These are phyloP conservation scores for Parambassis ranga DNA, from an alignment of 2,797 vertebrate genomes.

Conservation along the genomic window DNA sequence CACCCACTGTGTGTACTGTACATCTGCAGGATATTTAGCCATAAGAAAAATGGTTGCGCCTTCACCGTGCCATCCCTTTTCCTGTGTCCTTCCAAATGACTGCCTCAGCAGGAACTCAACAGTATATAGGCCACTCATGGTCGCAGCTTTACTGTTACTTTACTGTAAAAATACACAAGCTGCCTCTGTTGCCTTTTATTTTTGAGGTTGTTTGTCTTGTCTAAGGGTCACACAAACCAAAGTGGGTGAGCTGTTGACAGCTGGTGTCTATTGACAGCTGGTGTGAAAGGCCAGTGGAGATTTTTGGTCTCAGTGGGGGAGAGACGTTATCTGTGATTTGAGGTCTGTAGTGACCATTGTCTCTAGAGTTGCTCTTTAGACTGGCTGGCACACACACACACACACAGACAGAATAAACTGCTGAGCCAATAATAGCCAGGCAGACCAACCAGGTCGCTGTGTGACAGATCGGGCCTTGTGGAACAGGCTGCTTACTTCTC, in stretches of 20 bases:
- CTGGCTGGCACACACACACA: conserved; percentile 4
- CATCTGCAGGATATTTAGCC: conserved; percentile 55
- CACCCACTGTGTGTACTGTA: conserved; percentile 49
- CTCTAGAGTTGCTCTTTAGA: conserved; percentile 57
- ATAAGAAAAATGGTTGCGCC: conserved; percentile 68
- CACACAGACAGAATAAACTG: conserved; percentile 46
- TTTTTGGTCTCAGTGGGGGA: conserved; percentile 49
- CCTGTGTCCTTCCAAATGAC: conserved; percentile 68
- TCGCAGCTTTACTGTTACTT: conserved; percentile 17
- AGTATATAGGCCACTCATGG: conserved; percentile 59
- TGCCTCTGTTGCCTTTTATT: not conserved
- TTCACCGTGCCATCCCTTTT: conserved; percentile 58
- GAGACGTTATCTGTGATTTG: conserved; percentile 61
- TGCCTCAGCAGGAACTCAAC: conserved; percentile 70
- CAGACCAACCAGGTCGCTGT: conserved; percentile 58
- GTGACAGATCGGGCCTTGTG: conserved; percentile 66
- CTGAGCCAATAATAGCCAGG: conserved; percentile 73
- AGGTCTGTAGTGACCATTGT: conserved; percentile 66
- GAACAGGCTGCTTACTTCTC: conserved; percentile 67
- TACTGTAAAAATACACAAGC: not conserved
- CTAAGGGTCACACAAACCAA: conserved; percentile 46
- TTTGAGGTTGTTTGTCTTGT: conserved; percentile 41
- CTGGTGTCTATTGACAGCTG: conserved; percentile 66
- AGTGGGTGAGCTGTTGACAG: conserved; percentile 63
- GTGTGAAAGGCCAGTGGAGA: conserved; percentile 54